These are phyloP conservation scores for Telmatochromis sp. DNA, from an alignment of 2,113 vertebrate species.

Conservation along the genomic window DNA sequence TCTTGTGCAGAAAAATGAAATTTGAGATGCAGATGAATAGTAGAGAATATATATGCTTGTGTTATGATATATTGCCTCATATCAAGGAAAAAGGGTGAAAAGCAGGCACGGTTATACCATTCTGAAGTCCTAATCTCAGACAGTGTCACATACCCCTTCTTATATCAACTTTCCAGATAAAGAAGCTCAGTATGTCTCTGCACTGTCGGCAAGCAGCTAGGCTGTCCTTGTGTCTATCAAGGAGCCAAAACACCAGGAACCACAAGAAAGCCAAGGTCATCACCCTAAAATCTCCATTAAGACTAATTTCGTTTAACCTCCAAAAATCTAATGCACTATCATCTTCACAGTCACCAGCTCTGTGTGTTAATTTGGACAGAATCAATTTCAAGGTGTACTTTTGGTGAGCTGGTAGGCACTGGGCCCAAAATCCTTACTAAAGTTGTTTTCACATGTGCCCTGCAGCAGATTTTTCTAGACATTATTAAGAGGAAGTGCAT, in stretches of 20 bases:
- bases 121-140: neutral
- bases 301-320: rapidly evolving
- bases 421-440: neutral
- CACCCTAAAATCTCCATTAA: neutral
- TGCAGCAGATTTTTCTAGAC: neutral
- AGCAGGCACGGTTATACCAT: neutral
- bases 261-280: neutral
- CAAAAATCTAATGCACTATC: neutral
- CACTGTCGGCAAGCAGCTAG: neutral
- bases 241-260: neutral
- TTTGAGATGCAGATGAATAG: rapidly evolving
- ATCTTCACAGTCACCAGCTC: neutral
- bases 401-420: neutral
- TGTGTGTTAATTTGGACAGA: neutral
- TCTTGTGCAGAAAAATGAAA: neutral
- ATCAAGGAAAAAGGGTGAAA: neutral
- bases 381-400: neutral
- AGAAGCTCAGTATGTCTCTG: neutral
- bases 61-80: neutral
- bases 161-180: neutral
- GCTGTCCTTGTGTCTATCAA: neutral
- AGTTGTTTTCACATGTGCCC: neutral
- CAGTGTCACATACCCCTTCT: neutral
- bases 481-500: neutral
- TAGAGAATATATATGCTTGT: neutral